Evolutionary conservation across 2,888 invertebrate genomes (phyloP).

Genomic region (Parnassius smintheus): DNA sequence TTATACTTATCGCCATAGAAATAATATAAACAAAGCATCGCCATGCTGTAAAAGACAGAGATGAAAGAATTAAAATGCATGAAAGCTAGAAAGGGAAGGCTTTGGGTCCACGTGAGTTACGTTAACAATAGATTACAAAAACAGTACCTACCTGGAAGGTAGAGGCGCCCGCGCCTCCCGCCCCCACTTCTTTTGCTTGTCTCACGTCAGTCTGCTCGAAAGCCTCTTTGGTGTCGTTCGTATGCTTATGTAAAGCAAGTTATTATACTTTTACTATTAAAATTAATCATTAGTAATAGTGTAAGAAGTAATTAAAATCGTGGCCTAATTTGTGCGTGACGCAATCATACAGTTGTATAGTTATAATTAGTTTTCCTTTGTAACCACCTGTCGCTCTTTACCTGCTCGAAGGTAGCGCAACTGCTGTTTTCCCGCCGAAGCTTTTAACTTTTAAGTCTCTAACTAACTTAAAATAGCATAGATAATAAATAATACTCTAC

Average conservation of each 20-base stretch:
- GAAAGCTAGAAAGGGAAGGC: conserved; percentile 53
- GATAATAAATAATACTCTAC: conserved; percentile 28
- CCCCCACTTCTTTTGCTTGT: conserved; percentile 53
- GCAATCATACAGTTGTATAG: conserved; percentile 46
- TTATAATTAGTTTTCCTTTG: conserved; percentile 36
- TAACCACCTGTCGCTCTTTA: conserved; percentile 56
- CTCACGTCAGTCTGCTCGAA: conserved; percentile 57
- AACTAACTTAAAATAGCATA: conserved; percentile 8
- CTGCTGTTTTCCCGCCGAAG: conserved; percentile 68
- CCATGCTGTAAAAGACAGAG: conserved; percentile 44
- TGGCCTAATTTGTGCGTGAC: conserved; percentile 45
- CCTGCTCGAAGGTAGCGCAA: conserved; percentile 38
- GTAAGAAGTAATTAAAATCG: conserved; percentile 30
- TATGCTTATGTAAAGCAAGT: conserved; percentile 33
- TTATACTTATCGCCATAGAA: conserved; percentile 56
- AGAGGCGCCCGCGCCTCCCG: conserved; percentile 50
- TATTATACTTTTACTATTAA: conserved; percentile 3
- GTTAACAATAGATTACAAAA: conserved; percentile 76
- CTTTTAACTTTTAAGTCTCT: conserved; percentile 20
- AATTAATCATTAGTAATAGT: conserved; percentile 9
- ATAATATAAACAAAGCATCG: conserved; percentile 69
- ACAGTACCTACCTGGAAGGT: conserved; percentile 71
- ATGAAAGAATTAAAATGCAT: conserved; percentile 37
- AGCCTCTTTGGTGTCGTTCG: conserved; percentile 58
- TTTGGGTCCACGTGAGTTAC: conserved; percentile 67